A percentile compares a stretch with the other conserved stretches of the same genome.
Evolutionary conservation across 1,140 invertebrate genomes (phyloP).

Genomic region (Rhagoletis zephyria): DNA sequence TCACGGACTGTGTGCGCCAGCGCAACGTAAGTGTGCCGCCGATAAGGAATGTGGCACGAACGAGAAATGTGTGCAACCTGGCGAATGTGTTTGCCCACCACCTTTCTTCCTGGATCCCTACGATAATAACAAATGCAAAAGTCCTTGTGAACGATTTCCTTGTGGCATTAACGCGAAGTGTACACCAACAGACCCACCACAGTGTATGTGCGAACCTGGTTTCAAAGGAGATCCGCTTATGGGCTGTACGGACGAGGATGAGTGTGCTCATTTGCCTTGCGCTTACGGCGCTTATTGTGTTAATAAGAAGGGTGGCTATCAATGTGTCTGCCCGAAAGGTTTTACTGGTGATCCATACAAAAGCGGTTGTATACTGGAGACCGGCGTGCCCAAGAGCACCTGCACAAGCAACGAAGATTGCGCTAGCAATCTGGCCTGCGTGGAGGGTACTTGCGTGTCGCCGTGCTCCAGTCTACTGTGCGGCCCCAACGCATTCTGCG

Average conservation of each 20-base stretch:
- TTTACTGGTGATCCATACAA: constrained; percentile 88
- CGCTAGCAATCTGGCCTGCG: constrained; percentile 84
- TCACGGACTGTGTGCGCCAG: constrained; percentile 83
- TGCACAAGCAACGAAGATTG: constrained; percentile 85
- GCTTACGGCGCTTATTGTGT: constrained; percentile 89
- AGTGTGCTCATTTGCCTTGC: constrained; percentile 83
- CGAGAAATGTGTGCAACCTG: constrained; percentile 91
- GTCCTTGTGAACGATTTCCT: constrained; percentile 88
- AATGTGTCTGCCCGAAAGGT: constrained; percentile 87
- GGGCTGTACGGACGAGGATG: constrained; percentile 88
- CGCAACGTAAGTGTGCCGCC: constrained; percentile 84
- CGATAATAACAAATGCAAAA: constrained; percentile 89
- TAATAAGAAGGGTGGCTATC: constrained; percentile 87
- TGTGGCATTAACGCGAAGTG: constrained; percentile 95
- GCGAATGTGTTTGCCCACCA: constrained; percentile 89
- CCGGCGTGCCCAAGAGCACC: constrained; percentile 75
- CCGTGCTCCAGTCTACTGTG: constrained; percentile 86
- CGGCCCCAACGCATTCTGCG: constrained; percentile 88
- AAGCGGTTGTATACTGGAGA: constrained; percentile 79
- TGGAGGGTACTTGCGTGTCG: constrained; percentile 84
- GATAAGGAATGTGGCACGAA: constrained; percentile 88
- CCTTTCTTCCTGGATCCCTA: constrained; percentile 87
- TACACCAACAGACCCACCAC: constrained; percentile 89
- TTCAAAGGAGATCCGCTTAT: constrained; percentile 87
- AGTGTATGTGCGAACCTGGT: constrained; percentile 88